Evolutionary conservation across 2,888 invertebrate species (phyloP), one percentile per base, ranked within the genome.

Genomic region (Ormyrus labotus): DNA sequence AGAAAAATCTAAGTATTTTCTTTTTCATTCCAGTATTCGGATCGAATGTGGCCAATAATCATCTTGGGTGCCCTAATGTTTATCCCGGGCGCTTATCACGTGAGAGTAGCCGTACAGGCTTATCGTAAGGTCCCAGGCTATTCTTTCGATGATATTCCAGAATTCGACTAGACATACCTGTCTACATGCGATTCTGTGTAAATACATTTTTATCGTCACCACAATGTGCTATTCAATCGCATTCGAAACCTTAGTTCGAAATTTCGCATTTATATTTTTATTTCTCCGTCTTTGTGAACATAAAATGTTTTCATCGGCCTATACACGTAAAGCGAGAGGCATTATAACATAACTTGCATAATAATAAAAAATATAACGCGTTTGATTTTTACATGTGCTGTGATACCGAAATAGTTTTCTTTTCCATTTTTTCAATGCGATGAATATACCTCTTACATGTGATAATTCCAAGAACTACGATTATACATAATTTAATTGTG

Each of bases 81-180:
- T 88, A 94, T 98, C 84, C 98, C 98, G 0, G 98, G 97, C 60
- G 95, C 96, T 72, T 98, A 98, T 91, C 97, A 98, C 89, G 94
- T 97, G 68, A 93, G 96, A 85, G 96, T 98, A 88, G 96, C 97
- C 53, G 95, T 95, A 89, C 96, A 95, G 91, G 97, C 97, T 0
- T 96, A 94, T 90, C 94, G 95, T 85, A 94, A 96, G 87, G 95
- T 95, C 87, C 95, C 95, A 72, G 97, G 97, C 0, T 97, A 95
- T 90, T 96, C 96, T 67, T 97, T 95, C 90, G 94, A 96, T 87
- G 97, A 97, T 91, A 97, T 97, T 91, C 97, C 97, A 61, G 96
- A 96, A 88, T 96, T 96, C 92, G 96, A 96, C 87, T 95, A 90
- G 91, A n/a, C 51, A 70, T 55, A 48, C 19, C 13, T 10, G 55